A percentile compares a stretch with the other conserved stretches of the same genome.
Conservation (phyloP, 1,140 invertebrate genomes). For the Brachionus paranguensis region DNA sequence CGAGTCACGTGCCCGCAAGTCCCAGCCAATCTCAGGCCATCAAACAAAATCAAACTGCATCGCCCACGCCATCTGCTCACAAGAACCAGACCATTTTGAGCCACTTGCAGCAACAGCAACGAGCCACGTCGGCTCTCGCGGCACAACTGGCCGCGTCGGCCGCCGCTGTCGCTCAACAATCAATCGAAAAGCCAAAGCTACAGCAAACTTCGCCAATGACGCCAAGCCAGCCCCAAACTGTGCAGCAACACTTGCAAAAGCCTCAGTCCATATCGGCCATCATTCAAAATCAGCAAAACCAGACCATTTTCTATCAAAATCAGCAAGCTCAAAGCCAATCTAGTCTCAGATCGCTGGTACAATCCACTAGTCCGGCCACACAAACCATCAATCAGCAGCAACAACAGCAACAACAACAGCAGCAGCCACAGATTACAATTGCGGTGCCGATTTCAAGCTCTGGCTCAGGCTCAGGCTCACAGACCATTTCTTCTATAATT, state of each 20-base stretch:
- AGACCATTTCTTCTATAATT: constrained; percentile 36
- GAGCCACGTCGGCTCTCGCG: background rate
- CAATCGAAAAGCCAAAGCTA: background rate
- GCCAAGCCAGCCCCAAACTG: background rate
- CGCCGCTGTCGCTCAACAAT: constrained; percentile 16
- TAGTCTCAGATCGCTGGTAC: background rate
- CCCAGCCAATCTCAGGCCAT: background rate
- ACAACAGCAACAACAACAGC: background rate
- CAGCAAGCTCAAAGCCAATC: background rate
- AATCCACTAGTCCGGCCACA: background rate
- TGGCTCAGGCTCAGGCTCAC: background rate
- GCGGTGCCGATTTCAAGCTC: background rate
- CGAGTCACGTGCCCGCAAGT: background rate
- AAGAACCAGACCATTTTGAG: constrained; percentile 16
- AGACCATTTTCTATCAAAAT: constrained; percentile 9
- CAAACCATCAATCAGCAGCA: background rate
- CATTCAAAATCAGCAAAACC: constrained; percentile 8
- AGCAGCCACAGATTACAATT: background rate
- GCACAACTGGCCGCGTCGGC: constrained; percentile 27
- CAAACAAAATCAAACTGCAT: background rate
- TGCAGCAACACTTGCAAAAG: constrained; percentile 22
- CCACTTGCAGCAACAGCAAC: constrained; percentile 24
- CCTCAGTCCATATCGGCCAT: constrained; percentile 26
- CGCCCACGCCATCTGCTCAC: background rate
- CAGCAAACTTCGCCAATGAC: background rate